Evolutionary conservation across 2,888 invertebrate genomes (phyloP), one percentile per base, ranked within the genome.

Genomic region (Sarcophaga caerulescens): DNA sequence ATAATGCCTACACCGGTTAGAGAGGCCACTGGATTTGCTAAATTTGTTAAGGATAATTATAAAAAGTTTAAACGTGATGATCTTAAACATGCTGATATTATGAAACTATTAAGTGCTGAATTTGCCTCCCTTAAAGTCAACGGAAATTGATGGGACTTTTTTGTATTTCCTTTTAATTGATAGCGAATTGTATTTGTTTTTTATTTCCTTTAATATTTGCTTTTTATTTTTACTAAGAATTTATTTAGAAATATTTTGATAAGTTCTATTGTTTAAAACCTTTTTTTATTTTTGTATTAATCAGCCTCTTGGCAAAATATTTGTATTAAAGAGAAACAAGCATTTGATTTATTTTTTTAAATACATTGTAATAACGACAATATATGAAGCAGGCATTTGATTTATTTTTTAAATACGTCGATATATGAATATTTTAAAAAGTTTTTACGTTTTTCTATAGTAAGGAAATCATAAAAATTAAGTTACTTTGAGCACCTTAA

Each of bases 11-110:
- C 91, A 23, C 93, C 93, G 0, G 91, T 92, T 0, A 90, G 89
- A 1, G 89, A 90, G 83, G 89, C 93, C 10, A 90, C 89, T 3
- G 93, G 93, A 0, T 93, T 93, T 85, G 93, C 93, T 0, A 93
- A 93, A 85, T 93, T 91, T 73, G 93, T 93, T 2, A 91, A 93
- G 85, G 93, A 93, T 0, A 92, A 93, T 70, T 93, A 92, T 66
- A 89, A 92, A 59, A 89, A 90, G 44, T 89, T 89, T 74, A 93
- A 93, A 76, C 88, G 85, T 3, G 90, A 91, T 0, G 89, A 91
- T 85, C 84, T 90, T 11, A 90, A 91, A 45, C 93, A 93, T 85
- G 91, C 91, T 3, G 91, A 93, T 75, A 90, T 93, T 3, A 93
- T 93, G 93, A 92, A 91, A 76, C 70, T 92, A n/a, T 85, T 93